Conservation (phyloP, 2,888 invertebrate species). For the Sialis lutaria region DNA sequence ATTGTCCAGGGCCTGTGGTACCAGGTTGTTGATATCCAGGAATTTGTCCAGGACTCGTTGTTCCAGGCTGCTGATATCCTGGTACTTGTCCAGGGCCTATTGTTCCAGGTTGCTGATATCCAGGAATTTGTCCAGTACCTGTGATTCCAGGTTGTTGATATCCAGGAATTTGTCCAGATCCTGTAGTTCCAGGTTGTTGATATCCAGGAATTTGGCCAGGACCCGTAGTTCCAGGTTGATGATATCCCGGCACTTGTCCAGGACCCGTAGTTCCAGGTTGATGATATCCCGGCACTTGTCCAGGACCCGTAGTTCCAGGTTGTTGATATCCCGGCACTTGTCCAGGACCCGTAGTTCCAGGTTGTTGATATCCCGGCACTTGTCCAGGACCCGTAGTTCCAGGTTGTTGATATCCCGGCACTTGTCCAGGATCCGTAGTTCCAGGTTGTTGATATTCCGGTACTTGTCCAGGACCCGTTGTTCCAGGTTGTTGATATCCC, state of each 20-base stretch:
- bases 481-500: neutral
- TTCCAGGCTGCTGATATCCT: neutral
- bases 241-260: neutral
- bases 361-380: conserved; percentile 2
- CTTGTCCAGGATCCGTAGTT: conserved; percentile 8
- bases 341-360: conserved; percentile 3
- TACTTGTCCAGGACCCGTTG: neutral
- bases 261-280: neutral
- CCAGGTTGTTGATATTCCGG: conserved; percentile 2
- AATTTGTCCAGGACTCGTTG: conserved; percentile 1
- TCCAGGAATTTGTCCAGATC: conserved; percentile 3
- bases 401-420: conserved; percentile 8
- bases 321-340: neutral
- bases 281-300: neutral
- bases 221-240: too few relatives aligned
- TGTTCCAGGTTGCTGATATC: conserved; percentile 2
- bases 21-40: conserved; percentile 7
- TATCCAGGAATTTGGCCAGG: neutral
- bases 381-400: conserved; percentile 4
- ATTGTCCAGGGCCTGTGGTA: conserved; percentile 6
- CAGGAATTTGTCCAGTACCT: conserved; percentile 5
- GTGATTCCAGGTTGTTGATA: conserved; percentile 1
- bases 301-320: neutral
- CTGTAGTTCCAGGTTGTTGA: conserved; percentile 4
- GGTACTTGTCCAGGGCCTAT: conserved; percentile 1